Percentiles rank a stretch among this genome's conserved stretches.
Evolutionary conservation across 1,140 invertebrate genomes (phyloP).

Genomic region (Drosophila nannoptera): DNA sequence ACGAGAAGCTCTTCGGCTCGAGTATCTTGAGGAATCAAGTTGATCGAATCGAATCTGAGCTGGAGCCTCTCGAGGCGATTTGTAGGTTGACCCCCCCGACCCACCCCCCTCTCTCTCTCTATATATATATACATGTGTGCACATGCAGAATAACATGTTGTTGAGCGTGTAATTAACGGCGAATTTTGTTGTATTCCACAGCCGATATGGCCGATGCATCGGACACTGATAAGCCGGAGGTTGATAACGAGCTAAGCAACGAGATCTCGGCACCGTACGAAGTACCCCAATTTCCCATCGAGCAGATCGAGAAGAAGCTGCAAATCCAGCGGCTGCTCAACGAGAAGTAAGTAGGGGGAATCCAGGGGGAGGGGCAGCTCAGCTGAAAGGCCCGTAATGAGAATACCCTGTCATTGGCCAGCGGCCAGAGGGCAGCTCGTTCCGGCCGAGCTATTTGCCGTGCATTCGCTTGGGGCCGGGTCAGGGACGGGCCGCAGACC

Average conservation of each 20-base stretch:
- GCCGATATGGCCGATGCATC: constrained; percentile 59
- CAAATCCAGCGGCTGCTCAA: constrained; percentile 94
- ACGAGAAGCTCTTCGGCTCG: constrained; percentile 55
- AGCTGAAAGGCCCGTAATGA: constrained; percentile 60
- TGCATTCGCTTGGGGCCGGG: constrained; percentile 7
- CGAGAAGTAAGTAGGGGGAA: constrained; percentile 86
- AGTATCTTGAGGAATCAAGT: constrained; percentile 28
- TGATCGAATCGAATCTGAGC: background rate
- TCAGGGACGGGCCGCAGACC: constrained; percentile 18
- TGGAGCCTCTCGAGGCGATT: background rate
- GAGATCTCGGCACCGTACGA: constrained; percentile 96
- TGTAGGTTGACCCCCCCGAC: constrained; percentile 26
- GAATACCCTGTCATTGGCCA: constrained; percentile 9
- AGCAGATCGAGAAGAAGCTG: constrained; percentile 96
- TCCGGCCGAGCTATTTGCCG: background rate
- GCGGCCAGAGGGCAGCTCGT: background rate
- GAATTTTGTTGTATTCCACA: constrained; percentile 33
- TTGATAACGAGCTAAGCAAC: constrained; percentile 82
- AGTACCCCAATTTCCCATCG: constrained; percentile 97
- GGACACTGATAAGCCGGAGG: constrained; percentile 58
- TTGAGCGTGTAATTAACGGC: constrained; percentile 22
- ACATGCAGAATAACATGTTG: background rate
- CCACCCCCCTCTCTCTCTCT: no score
- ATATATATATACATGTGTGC: background rate
- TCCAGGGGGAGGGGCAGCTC: background rate